These are phyloP conservation scores for Tenodera sinensis DNA, from an alignment of 2,888 invertebrate species.

Conservation along the genomic window DNA sequence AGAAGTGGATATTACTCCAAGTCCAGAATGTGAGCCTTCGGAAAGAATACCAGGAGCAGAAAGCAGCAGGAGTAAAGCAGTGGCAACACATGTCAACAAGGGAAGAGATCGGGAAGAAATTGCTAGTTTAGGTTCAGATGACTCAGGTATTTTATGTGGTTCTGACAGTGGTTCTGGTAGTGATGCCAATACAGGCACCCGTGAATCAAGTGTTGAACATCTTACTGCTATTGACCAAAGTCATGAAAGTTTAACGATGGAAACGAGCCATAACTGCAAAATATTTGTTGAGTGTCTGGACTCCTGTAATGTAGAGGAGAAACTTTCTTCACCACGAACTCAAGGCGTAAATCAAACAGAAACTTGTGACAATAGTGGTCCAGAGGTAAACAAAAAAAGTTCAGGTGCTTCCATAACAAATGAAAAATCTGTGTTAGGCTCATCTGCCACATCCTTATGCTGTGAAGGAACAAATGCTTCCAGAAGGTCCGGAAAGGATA, in stretches of 20 bases:
- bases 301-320: not conserved
- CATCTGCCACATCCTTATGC: constrained; percentile 19
- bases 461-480: constrained; percentile 20
- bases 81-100: constrained; percentile 32
- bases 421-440: not conserved
- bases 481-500: constrained; percentile 21
- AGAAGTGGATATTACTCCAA: constrained; percentile 72
- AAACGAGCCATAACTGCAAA: constrained; percentile 40
- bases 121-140: constrained; percentile 69
- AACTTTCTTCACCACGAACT: not conserved
- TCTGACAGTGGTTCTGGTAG: constrained; percentile 49
- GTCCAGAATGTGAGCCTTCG: constrained; percentile 57
- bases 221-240: constrained; percentile 54
- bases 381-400: not conserved
- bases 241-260: constrained; percentile 58
- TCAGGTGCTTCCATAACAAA: constrained; percentile 5
- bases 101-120: constrained; percentile 53
- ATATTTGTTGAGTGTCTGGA: constrained; percentile 8
- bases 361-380: not conserved
- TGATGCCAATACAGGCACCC: constrained; percentile 44
- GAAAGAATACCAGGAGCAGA: constrained; percentile 44
- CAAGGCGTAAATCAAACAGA: not conserved
- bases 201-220: constrained; percentile 52
- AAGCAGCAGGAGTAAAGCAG: constrained; percentile 24
- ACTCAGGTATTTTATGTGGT: constrained; percentile 70